phyloP scores from a whole-genome alignment of 2,888 invertebrate species.

The Tenthredo mesomela region DNA sequence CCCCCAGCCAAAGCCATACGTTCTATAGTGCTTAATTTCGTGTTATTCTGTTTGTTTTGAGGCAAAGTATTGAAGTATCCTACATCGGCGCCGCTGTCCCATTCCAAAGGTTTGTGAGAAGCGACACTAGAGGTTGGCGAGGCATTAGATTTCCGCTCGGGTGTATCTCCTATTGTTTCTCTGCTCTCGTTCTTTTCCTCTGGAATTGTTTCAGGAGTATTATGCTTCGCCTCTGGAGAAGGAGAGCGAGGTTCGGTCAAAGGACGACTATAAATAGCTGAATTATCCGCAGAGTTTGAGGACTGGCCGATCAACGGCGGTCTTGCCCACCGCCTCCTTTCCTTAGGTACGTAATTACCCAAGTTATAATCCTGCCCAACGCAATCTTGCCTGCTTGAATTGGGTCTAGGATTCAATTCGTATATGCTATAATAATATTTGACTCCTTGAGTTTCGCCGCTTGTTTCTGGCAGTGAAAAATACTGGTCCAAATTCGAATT shows the following conservation, averaged over 20 bases:
- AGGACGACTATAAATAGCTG: slow-evolving; percentile 63
- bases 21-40: slow-evolving; percentile 82
- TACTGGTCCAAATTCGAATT: slow-evolving; percentile 85
- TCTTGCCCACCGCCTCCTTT: slow-evolving; percentile 74
- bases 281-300: slow-evolving; percentile 63
- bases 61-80: slow-evolving; percentile 84
- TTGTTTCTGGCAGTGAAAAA: slow-evolving; percentile 77
- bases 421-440: slow-evolving; percentile 68
- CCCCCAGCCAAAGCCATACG: slow-evolving; percentile 80
- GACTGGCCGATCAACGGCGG: slow-evolving; percentile 76
- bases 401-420: slow-evolving; percentile 63
- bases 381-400: slow-evolving; percentile 62
- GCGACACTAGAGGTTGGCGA: slow-evolving; percentile 89
- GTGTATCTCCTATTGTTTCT: slow-evolving; percentile 60
- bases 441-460: slow-evolving; percentile 61
- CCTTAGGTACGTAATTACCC: slow-evolving; percentile 67
- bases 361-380: slow-evolving; percentile 65
- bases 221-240: slow-evolving; percentile 64
- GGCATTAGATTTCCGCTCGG: slow-evolving; percentile 76
- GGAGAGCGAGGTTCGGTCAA: slow-evolving; percentile 62
- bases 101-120: slow-evolving; percentile 88
- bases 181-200: slow-evolving; percentile 68
- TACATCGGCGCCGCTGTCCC: slow-evolving; percentile 94
- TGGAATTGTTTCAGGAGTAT: slow-evolving; percentile 63
- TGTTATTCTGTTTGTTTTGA: slow-evolving; percentile 77